Evolutionary conservation across 2,113 vertebrate genomes (phyloP).

Genomic region (Triplophysa rosa): DNA sequence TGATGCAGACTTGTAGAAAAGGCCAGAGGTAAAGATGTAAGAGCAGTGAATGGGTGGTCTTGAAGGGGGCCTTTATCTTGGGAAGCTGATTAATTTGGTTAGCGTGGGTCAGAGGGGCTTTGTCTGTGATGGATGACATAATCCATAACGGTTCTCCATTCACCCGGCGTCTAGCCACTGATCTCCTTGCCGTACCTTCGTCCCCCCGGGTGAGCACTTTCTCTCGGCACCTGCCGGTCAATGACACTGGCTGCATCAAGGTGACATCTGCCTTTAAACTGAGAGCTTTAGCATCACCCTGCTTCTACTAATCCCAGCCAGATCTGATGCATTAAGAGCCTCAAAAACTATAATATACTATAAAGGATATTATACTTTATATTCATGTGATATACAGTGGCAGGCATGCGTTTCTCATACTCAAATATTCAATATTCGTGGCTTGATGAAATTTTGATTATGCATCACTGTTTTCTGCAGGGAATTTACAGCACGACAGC

Average conservation of each 20-base stretch:
- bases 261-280: conserved; percentile 59
- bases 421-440: not conserved
- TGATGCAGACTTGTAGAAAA: conserved; percentile 48
- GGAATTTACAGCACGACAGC: no score
- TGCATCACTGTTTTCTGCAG: no score
- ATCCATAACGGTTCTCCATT: conserved; percentile 39
- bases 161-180: not conserved
- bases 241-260: conserved; percentile 57
- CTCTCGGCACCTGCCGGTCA: conserved; percentile 57
- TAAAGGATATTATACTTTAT: not conserved
- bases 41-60: conserved; percentile 64
- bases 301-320: conserved; percentile 1
- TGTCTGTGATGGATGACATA: conserved; percentile 64
- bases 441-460: not conserved
- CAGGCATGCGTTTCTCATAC: not conserved
- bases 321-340: conserved; percentile 1
- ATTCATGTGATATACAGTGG: not conserved
- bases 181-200: conserved; percentile 2
- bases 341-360: not conserved
- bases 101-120: conserved; percentile 54
- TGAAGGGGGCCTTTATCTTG: conserved; percentile 64
- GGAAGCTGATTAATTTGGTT: conserved; percentile 72
- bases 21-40: conserved; percentile 48
- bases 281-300: conserved; percentile 47
- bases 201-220: conserved; percentile 61